phyloP scores from a whole-genome alignment of 2,113 vertebrate genomes.

The Micromys minutus region DNA sequence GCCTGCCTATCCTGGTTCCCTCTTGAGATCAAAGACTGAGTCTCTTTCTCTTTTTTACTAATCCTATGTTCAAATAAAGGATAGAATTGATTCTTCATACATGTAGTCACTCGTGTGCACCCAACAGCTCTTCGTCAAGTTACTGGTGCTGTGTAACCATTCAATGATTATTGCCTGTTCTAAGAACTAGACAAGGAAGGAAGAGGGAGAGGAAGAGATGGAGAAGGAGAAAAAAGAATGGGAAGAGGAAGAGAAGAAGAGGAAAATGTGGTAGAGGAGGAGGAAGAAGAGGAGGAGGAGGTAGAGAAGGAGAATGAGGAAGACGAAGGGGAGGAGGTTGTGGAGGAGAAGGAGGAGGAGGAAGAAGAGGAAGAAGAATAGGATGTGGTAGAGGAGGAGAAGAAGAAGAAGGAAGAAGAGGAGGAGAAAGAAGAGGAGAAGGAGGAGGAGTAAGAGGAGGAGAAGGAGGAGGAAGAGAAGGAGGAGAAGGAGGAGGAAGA shows the following conservation, averaged over 20 bases:
- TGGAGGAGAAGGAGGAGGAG: no score
- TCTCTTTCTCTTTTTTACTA: neutral
- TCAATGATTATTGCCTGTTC: neutral
- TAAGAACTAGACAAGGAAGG: neutral
- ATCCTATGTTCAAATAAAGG: neutral
- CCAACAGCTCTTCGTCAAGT: neutral
- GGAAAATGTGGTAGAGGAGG: no score
- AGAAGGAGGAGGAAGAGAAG: fast-evolving
- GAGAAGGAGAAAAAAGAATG: no score
- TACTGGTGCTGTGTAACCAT: neutral
- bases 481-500: no score
- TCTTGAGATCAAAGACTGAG: neutral
- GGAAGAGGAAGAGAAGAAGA: no score
- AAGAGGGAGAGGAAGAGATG: no score
- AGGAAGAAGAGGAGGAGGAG: no score
- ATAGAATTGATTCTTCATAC: neutral
- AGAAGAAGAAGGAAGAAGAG: no score
- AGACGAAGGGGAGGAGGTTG: fast-evolving
- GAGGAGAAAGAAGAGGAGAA: no score
- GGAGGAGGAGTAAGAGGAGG: fast-evolving
- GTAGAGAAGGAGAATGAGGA: no score
- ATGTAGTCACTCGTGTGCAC: fast-evolving
- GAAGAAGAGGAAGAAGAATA: no score
- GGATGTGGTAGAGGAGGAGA: no score
- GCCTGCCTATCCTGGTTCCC: neutral